phyloP scores from a whole-genome alignment of 2,113 vertebrate genomes.

The Campylomormyrus numenius region DNA sequence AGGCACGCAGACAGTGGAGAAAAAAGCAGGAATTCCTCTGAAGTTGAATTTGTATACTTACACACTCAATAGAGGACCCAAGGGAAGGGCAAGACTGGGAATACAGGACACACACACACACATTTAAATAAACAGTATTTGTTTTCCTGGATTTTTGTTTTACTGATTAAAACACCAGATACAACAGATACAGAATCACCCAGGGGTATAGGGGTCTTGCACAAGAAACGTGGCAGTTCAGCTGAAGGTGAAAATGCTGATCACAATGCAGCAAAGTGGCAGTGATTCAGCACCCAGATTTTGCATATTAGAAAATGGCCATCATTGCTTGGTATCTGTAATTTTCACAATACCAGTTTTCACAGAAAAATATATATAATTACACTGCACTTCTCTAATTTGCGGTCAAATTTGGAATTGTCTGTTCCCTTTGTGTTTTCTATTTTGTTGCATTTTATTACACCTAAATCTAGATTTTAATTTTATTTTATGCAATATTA shows the following conservation, averaged over 20 bases:
- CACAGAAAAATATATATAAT: neutral
- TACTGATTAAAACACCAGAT: conserved; percentile 13
- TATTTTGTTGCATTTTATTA: neutral
- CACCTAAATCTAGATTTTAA: neutral
- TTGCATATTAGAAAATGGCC: neutral
- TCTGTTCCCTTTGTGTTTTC: neutral
- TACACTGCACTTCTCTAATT: neutral
- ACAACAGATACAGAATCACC: neutral
- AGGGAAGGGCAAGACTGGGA: conserved; percentile 8
- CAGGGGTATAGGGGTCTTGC: neutral
- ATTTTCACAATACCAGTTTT: neutral
- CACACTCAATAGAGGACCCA: conserved; percentile 29
- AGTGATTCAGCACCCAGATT: neutral
- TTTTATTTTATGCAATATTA: neutral
- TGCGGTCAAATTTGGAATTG: neutral
- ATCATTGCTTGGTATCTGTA: neutral
- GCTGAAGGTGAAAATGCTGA: neutral
- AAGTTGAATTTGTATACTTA: conserved; percentile 39
- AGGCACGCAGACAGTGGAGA: conserved; percentile 53
- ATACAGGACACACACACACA: conserved; percentile 1
- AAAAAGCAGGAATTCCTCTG: conserved; percentile 47
- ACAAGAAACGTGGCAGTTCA: neutral
- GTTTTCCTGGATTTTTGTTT: neutral
- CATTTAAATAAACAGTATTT: conserved; percentile 22
- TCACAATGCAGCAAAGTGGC: neutral